Evolutionary conservation across 2,113 vertebrate genomes (phyloP).

Genomic region (Sceloporus tristichus): DNA sequence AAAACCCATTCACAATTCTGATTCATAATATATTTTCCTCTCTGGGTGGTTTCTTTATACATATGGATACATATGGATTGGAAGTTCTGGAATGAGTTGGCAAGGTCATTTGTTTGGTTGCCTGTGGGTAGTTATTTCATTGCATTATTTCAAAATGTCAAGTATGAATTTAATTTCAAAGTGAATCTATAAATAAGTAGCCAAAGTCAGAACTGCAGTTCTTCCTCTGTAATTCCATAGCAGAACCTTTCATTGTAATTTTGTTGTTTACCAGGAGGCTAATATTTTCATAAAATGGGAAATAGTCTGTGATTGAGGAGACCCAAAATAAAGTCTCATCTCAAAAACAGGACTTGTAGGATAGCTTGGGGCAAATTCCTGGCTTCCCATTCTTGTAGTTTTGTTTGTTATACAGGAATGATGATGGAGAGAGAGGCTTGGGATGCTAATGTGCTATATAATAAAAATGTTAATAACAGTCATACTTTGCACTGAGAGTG

Average conservation of each 20-base stretch:
- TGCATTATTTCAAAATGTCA: constrained; percentile 46
- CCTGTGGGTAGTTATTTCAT: constrained; percentile 8
- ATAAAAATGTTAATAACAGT: neutral
- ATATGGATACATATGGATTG: constrained; percentile 5
- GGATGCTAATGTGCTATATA: neutral
- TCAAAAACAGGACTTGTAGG: neutral
- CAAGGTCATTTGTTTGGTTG: constrained; percentile 23
- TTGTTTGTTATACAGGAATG: neutral
- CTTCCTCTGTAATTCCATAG: constrained; percentile 38
- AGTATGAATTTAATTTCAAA: constrained; percentile 27
- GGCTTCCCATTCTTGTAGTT: neutral
- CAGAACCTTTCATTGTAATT: constrained; percentile 30
- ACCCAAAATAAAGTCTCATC: neutral
- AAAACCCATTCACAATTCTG: constrained; percentile 23
- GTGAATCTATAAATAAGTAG: constrained; percentile 17
- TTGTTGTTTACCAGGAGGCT: neutral
- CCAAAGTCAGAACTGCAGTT: constrained; percentile 38
- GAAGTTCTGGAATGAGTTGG: constrained; percentile 1
- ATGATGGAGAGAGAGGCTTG: neutral
- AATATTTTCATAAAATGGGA: neutral
- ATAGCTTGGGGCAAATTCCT: neutral
- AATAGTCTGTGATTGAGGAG: neutral
- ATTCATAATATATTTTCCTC: constrained; percentile 31
- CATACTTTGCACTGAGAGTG: neutral
- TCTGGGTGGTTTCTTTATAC: constrained; percentile 3